Base-by-base conservation (phyloP, 2,113 vertebrate genomes). In the Cyphomyrus discorhynchus region DNA sequence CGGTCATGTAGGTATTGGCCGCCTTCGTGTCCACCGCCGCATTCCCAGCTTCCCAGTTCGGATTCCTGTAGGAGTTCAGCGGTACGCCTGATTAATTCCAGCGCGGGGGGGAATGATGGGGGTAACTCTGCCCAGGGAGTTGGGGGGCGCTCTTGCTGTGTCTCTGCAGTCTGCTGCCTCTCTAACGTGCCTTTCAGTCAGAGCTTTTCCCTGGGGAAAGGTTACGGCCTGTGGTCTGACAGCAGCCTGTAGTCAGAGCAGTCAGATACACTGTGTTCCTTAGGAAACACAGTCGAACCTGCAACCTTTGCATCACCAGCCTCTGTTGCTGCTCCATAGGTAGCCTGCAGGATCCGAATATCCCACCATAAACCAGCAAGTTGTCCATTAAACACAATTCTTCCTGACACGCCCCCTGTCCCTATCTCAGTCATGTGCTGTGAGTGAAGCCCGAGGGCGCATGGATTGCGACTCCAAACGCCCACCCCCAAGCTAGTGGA, bases 1-100 rank as follows among this genome's bases (percentile, higher is more conserved):
- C 98, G 5, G 96, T 99, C 95, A 99, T 99, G 98, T 99, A 97
- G 95, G 98, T 97, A 95, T 94, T 91, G 94, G 15, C 47, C 2
- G 11, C 46, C 11, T 53, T 53, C 6, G n/a, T 21, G 24, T 21
- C 3, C 87, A 6, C 77, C 3, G 7, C 39, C 24, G 1, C 17
- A 42, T 74, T 49, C 17, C 35, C 83, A 35, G 80, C 47, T 45
- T 58, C 62, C 46, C 86, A 49, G 39, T 10, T 39, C 9, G 0
- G 1, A 39, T 77, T 17, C 10, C 31, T 77, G 24, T 66, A 66
- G 58, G 58, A 66, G n/a, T 39, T 39, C 31, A 39, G 11, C 2
- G 15, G 8, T 70, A 70, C 7, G 27, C 9, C 24, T 70, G 62
- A 58, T 58, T 24, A 58, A 58, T 58, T 58, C 53, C 53, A 58